A percentile compares a stretch with the other conserved stretches of the same genome.
phyloP scores from a whole-genome alignment of 2,888 invertebrate genomes.

The Pedicia rivosa region DNA sequence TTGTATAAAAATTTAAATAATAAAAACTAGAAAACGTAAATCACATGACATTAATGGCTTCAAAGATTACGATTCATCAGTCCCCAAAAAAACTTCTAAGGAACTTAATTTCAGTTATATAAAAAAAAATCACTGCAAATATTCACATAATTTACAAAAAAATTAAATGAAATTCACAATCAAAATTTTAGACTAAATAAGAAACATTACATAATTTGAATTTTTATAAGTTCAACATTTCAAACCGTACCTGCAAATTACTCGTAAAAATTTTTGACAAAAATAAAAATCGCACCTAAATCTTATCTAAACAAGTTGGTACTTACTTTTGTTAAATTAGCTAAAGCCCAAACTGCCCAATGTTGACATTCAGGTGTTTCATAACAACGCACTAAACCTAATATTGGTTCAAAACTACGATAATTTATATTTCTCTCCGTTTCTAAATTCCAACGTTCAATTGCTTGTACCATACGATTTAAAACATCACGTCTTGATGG shows the following conservation, averaged over 20 bases:
- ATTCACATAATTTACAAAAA: too few relatives aligned
- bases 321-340: conserved; percentile 65
- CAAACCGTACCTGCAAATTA: too few relatives aligned
- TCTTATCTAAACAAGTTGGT: too few relatives aligned
- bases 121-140: too few relatives aligned
- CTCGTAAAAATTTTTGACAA: not conserved
- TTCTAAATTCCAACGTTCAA: conserved; percentile 74
- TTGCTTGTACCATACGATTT: conserved; percentile 59
- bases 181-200: too few relatives aligned
- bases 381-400: conserved; percentile 62
- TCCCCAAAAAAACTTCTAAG: too few relatives aligned
- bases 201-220: not conserved
- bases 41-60: not conserved
- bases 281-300: not conserved
- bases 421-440: conserved; percentile 93
- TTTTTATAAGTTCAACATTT: not conserved
- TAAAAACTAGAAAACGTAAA: conserved; percentile 4
- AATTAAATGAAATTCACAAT: too few relatives aligned
- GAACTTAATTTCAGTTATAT: too few relatives aligned
- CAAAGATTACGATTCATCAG: too few relatives aligned
- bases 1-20: too few relatives aligned
- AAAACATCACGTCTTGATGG: conserved; percentile 60
- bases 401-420: conserved; percentile 86
- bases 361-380: conserved; percentile 87
- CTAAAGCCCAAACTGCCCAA: conserved; percentile 96